phyloP scores from a whole-genome alignment of 2,113 vertebrate genomes.

The Procapra przewalskii region DNA sequence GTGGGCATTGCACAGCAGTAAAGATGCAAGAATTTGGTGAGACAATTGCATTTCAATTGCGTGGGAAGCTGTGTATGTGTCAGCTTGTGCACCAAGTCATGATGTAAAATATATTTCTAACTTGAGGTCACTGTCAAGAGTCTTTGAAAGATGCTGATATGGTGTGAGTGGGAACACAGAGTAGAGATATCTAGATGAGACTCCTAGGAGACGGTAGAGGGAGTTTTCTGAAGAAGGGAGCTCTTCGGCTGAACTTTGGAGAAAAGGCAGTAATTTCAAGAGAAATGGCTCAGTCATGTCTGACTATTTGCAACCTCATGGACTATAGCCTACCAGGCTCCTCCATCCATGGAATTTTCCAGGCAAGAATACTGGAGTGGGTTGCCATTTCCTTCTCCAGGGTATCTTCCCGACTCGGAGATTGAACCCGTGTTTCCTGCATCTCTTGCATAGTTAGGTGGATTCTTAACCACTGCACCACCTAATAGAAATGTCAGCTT shows the following conservation, averaged over 20 bases:
- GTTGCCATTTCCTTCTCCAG: neutral
- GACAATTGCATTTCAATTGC: neutral
- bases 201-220: neutral
- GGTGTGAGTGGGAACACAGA: neutral
- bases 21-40: neutral
- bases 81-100: neutral
- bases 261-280: neutral
- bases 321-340: neutral
- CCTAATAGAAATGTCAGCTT: neutral
- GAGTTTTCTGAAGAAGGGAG: neutral
- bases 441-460: neutral
- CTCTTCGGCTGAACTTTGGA: neutral
- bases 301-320: neutral
- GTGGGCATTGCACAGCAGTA: neutral
- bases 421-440: neutral
- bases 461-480: neutral
- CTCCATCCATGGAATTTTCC: neutral
- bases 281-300: neutral
- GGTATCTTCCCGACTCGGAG: neutral
- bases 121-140: neutral
- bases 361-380: neutral
- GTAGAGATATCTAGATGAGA: neutral
- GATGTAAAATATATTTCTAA: neutral
- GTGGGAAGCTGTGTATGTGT: neutral
- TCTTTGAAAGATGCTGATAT: neutral